Conservation (phyloP, 2,797 vertebrate species). For the Helarctos malayanus region DNA sequence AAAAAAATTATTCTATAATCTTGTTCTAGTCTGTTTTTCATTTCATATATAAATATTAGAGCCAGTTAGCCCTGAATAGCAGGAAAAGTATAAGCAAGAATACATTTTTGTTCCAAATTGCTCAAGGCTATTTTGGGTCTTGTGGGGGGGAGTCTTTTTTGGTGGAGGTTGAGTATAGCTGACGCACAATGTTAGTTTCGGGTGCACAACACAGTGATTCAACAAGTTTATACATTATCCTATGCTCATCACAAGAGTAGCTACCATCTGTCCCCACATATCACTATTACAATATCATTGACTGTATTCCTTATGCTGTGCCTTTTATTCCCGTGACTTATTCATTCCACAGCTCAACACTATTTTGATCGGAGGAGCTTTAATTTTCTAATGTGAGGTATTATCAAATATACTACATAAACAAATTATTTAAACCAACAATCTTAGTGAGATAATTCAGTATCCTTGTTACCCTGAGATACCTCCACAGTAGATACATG, state of each 20-base stretch:
- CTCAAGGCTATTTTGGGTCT: background rate
- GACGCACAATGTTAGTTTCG: background rate
- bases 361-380: conserved; percentile 45
- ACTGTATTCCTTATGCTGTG: background rate
- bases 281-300: background rate
- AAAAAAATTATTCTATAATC: conserved; percentile 46
- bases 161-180: background rate
- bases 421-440: conserved; percentile 79
- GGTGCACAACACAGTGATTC: background rate
- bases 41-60: conserved; percentile 62
- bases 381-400: conserved; percentile 75
- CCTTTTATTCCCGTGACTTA: background rate
- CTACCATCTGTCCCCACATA: background rate
- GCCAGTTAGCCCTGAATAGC: background rate
- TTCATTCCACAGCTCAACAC: background rate
- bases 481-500: conserved; percentile 64
- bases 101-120: conserved; percentile 14
- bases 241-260: background rate
- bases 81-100: conserved; percentile 40
- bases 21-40: conserved; percentile 65
- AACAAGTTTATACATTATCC: background rate
- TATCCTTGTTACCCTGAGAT: conserved; percentile 71
- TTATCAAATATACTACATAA: conserved; percentile 76
- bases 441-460: conserved; percentile 77
- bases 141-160: background rate